Evolutionary conservation across 2,888 invertebrate genomes (phyloP).

Genomic region (Chrysomela aeneicollis): DNA sequence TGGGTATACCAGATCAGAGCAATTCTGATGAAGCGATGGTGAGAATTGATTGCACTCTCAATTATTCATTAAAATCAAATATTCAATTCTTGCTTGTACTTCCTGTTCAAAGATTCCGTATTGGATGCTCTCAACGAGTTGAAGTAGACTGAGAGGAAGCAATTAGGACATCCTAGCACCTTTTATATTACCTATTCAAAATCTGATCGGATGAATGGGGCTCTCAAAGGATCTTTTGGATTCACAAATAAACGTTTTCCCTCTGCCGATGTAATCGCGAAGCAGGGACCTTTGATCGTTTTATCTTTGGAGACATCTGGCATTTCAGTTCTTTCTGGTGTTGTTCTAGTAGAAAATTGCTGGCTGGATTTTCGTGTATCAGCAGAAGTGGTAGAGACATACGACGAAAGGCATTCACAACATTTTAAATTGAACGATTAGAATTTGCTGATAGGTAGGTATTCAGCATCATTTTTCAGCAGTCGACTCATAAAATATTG

Average conservation of each 20-base stretch:
- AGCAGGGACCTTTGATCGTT: constrained; percentile 25
- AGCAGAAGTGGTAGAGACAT: neutral
- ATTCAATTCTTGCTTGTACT: neutral
- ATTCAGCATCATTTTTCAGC: too few relatives aligned
- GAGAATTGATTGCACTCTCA: too few relatives aligned
- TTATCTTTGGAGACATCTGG: constrained; percentile 13
- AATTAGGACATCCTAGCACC: constrained; percentile 19
- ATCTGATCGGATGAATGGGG: constrained; percentile 24
- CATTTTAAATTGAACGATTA: neutral
- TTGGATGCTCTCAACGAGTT: neutral
- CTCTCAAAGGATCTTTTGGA: constrained; percentile 26
- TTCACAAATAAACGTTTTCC: constrained; percentile 22
- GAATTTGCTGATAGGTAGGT: too few relatives aligned
- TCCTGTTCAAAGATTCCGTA: neutral
- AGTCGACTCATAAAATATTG: too few relatives aligned
- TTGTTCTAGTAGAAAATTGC: neutral
- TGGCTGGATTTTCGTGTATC: too few relatives aligned
- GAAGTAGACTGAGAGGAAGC: constrained; percentile 12
- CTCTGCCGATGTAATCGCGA: constrained; percentile 22
- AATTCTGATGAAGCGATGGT: too few relatives aligned
- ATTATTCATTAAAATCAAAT: neutral
- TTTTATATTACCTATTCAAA: constrained; percentile 19
- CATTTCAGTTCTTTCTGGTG: neutral
- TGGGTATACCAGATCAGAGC: too few relatives aligned
- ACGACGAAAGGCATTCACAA: neutral